Percentiles rank a stretch among this genome's conserved stretches.
Conservation (phyloP, 2,113 vertebrate genomes). For the Zosterops borbonicus region DNA sequence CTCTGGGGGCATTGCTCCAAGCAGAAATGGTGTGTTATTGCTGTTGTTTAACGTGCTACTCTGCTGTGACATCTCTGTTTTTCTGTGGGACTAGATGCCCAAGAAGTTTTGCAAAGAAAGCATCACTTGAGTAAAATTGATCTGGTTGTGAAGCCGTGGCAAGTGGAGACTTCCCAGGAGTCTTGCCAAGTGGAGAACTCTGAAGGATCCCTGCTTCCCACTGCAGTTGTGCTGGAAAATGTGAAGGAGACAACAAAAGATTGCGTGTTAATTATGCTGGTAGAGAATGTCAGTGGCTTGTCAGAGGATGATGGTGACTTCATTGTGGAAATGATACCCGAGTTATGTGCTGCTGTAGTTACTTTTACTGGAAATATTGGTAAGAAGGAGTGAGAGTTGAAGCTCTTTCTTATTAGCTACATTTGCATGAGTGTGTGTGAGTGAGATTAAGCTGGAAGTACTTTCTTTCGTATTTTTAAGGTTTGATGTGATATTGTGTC, state of each 20-base stretch:
- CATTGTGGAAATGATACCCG: conserved; percentile 80
- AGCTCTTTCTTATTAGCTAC: neutral
- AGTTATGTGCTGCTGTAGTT: conserved; percentile 72
- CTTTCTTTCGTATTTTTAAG: neutral
- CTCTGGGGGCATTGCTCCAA: neutral
- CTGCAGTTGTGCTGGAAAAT: conserved; percentile 76
- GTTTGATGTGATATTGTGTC: neutral
- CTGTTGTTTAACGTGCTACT: neutral
- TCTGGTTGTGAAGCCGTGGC: neutral
- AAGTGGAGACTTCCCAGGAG: neutral
- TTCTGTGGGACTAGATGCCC: conserved; percentile 39
- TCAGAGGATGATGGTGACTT: conserved; percentile 63
- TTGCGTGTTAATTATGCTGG: conserved; percentile 71
- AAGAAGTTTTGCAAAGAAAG: conserved; percentile 38
- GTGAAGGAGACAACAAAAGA: conserved; percentile 30
- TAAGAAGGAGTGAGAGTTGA: conserved; percentile 54
- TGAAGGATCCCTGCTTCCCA: neutral
- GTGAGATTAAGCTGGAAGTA: neutral
- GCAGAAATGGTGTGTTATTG: neutral
- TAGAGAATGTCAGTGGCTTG: conserved; percentile 77
- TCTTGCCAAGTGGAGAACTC: neutral
- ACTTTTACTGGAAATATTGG: conserved; percentile 75
- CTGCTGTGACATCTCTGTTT: neutral
- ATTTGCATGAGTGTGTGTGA: neutral
- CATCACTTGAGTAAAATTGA: neutral